Base-by-base conservation (phyloP, 2,797 vertebrate species). In the Phoeniculus purpureus region DNA sequence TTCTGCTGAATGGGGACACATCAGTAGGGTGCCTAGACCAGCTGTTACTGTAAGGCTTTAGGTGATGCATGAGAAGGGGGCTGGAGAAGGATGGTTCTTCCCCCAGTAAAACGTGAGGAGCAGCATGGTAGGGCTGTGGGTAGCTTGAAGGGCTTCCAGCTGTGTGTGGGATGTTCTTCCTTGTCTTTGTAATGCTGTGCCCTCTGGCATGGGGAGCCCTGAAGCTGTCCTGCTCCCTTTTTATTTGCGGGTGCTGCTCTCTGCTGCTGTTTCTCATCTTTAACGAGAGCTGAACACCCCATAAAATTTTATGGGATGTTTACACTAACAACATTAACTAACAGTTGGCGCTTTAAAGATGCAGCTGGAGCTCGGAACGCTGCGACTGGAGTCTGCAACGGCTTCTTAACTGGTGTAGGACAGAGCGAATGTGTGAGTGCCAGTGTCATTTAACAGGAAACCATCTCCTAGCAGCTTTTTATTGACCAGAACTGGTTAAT, bases 281-380 rank as follows among this genome's bases (percentile, higher is more conserved):
- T 91, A 96, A 95, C 80, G 87, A 93, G 83, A 85, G 66, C 29
- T 93, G 76, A 96, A 86, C 76, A 93, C 60, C 58, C 34, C 92
- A 86, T 89, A 90, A 96, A 95, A 81, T 94, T 95, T 94, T 95
- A 96, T 90, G 92, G 81, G 65, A 25, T 78, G 79, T 94, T 96
- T 95, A 90, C 78, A 45, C 82, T 95, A 91, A 87, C 85, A 94
- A 94, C 93, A 87, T 90, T 94, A 96, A 92, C 70, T 91, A 94
- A 94, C 89, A 96, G 81, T 90, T 86, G 87, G 72, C 89, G 72
- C 55, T 88, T 95, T 94, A 68, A 93, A 95, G 91, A 58, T 77
- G 77, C 61, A 85, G 61, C 52, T 66, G 10, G 70, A 82, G 60
- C 80, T 88, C 65, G 65, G 64, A 91, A 81, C 0, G 0, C n/a